A percentile compares a stretch with the other conserved stretches of the same genome.
These are phyloP conservation scores for Phaonia tiefii DNA, from an alignment of 2,888 invertebrate species.

Conservation along the genomic window DNA sequence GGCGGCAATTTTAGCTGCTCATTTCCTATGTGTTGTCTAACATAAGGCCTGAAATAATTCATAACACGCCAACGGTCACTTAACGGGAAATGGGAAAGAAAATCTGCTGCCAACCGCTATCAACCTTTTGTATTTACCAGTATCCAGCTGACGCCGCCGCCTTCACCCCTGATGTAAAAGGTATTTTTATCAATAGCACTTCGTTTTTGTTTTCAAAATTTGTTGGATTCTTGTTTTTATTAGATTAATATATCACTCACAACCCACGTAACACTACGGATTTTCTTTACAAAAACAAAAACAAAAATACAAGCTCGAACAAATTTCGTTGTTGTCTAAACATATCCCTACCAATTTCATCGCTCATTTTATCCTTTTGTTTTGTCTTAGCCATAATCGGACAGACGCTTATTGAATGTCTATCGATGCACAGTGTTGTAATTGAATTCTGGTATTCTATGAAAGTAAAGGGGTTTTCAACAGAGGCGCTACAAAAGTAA, in stretches of 20 bases:
- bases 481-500: too few relatives aligned
- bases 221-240: conserved; percentile 26
- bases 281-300: neutral
- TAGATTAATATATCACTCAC: conserved; percentile 32
- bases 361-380: neutral
- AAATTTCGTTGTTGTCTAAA: neutral
- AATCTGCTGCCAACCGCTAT: neutral
- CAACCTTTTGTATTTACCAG: neutral
- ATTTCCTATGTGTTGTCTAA: conserved; percentile 22
- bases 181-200: conserved; percentile 39
- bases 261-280: neutral
- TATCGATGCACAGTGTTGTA: too few relatives aligned
- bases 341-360: neutral
- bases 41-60: conserved; percentile 49
- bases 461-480: too few relatives aligned
- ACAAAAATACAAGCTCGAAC: neutral
- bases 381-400: conserved; percentile 1
- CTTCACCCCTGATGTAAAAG: conserved; percentile 4
- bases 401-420: neutral
- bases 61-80: too few relatives aligned
- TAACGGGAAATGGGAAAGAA: neutral
- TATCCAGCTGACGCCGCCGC: neutral
- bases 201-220: conserved; percentile 15
- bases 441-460: too few relatives aligned
- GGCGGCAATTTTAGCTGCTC: conserved; percentile 16